Evolutionary conservation across 2,888 invertebrate genomes (phyloP).

Genomic region (Callyntrura sp.): DNA sequence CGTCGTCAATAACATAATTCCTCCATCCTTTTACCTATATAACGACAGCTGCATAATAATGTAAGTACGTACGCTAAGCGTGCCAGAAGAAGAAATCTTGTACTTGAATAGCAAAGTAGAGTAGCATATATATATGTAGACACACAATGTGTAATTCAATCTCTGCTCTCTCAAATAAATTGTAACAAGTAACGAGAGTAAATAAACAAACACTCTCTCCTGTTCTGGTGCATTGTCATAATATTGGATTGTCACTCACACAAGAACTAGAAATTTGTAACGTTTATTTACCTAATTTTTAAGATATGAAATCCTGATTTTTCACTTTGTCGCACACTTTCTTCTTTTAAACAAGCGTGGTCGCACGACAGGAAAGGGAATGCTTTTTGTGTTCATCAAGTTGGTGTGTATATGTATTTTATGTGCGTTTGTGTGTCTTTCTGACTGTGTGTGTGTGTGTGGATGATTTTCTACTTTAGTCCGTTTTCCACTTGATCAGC

Average conservation of each 20-base stretch:
- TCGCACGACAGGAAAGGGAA: conserved; percentile 23
- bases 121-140: neutral
- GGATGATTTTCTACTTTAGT: conserved; percentile 52
- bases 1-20: conserved; percentile 28
- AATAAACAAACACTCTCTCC: conserved; percentile 58
- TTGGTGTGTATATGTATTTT: neutral
- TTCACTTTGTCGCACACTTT: conserved; percentile 76
- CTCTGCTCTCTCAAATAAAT: conserved; percentile 33
- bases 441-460: neutral
- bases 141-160: no score
- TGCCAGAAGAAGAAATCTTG: neutral
- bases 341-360: conserved; percentile 64
- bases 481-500: conserved; percentile 70
- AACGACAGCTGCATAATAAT: neutral
- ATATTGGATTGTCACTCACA: conserved; percentile 62
- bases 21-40: neutral
- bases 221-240: conserved; percentile 34
- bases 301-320: conserved; percentile 77
- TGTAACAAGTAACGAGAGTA: conserved; percentile 33
- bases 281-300: conserved; percentile 77
- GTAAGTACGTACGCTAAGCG: no score
- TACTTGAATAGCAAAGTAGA: neutral
- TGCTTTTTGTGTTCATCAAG: neutral
- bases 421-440: neutral
- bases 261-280: conserved; percentile 72